Percentiles rank a stretch among this genome's conserved stretches.
phyloP scores from a whole-genome alignment of 2,888 invertebrate genomes.

The Gibbula magus region DNA sequence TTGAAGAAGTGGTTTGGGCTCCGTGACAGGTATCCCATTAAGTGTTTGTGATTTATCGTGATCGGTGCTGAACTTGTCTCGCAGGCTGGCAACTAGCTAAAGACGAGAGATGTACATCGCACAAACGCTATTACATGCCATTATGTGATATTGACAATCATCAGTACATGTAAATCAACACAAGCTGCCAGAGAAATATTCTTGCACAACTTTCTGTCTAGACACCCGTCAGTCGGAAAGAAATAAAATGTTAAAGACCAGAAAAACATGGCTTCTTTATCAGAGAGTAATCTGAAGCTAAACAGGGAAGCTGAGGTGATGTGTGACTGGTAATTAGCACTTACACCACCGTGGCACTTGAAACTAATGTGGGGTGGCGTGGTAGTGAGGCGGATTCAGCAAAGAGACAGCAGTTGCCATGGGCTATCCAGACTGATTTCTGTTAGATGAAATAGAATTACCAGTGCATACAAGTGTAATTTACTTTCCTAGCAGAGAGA shows the following conservation, averaged over 20 bases:
- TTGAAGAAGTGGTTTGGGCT: conserved; percentile 6
- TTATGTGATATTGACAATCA: conserved; percentile 37
- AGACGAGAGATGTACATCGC: conserved; percentile 23
- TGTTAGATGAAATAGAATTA: conserved; percentile 21
- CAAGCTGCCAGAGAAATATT: conserved; percentile 32
- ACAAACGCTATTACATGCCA: conserved; percentile 23
- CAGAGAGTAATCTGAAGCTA: conserved; percentile 7
- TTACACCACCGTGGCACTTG: conserved; percentile 3
- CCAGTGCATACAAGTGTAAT: conserved; percentile 23
- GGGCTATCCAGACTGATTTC: conserved; percentile 19
- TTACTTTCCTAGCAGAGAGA: conserved; percentile 14
- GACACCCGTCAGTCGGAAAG: neutral
- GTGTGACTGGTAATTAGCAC: conserved; percentile 25
- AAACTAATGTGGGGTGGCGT: conserved; percentile 20
- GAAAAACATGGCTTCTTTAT: conserved; percentile 17
- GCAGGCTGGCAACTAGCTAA: conserved; percentile 24
- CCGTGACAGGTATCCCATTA: conserved; percentile 35
- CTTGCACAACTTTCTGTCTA: conserved; percentile 7
- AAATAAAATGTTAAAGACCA: conserved; percentile 25
- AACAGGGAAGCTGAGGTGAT: conserved; percentile 10
- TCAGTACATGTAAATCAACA: conserved; percentile 35
- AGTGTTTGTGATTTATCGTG: conserved; percentile 38
- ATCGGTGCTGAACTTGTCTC: conserved; percentile 29
- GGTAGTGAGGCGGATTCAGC: conserved; percentile 7
- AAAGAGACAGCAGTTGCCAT: conserved; percentile 4